Percentiles rank a stretch among this genome's conserved stretches.
phyloP scores from a whole-genome alignment of 2,113 vertebrate species.

The Colinus virginianus region DNA sequence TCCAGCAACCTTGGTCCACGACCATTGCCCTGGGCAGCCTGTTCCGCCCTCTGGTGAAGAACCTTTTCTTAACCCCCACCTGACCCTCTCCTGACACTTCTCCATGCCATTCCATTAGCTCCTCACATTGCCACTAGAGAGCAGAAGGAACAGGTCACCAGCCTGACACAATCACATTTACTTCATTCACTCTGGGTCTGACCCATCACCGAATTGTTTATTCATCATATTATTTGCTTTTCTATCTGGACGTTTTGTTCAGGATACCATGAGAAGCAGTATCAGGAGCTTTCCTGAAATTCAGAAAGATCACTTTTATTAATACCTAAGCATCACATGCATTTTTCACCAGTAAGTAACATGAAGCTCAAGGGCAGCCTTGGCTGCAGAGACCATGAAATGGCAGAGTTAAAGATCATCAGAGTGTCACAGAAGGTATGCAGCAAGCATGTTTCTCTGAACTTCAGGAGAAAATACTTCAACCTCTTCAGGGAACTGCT shows the following conservation, averaged over 20 bases:
- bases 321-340: background rate
- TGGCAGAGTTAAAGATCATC: too few relatives aligned
- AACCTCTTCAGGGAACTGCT: too few relatives aligned
- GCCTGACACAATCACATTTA: background rate
- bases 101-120: background rate
- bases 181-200: background rate
- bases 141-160: background rate
- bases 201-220: background rate
- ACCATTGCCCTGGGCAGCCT: background rate
- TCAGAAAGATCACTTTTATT: background rate
- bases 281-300: background rate
- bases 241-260: background rate
- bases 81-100: background rate
- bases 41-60: background rate
- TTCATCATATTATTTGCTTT: background rate
- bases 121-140: background rate
- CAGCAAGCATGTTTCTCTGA: too few relatives aligned
- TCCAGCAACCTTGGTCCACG: background rate
- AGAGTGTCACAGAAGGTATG: too few relatives aligned
- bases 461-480: too few relatives aligned
- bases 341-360: background rate
- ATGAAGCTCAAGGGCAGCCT: too few relatives aligned
- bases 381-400: too few relatives aligned
- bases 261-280: background rate
- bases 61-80: background rate